Percentiles rank a stretch among this genome's conserved stretches.
Conservation (phyloP, 23 tunicate species). For the Styela plicata region DNA sequence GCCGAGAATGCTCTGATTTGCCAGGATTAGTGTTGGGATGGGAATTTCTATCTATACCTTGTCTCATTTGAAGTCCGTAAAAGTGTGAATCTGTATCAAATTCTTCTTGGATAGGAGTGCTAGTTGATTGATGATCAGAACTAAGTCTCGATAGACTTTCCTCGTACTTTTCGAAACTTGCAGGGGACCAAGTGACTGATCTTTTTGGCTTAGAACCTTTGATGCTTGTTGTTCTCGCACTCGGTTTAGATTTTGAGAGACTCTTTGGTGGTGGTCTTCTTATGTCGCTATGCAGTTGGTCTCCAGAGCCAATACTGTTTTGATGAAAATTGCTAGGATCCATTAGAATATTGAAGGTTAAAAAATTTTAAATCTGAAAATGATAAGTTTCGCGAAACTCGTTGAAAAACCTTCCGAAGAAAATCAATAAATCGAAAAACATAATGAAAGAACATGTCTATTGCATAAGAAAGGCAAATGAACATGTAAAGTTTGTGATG, state of each 20-base stretch:
- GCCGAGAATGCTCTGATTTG: conserved; percentile 46
- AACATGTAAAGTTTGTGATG: too few species aligned
- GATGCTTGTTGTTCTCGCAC: not conserved
- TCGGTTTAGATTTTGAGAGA: not conserved
- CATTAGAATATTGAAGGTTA: too few species aligned
- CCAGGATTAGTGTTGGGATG: not conserved
- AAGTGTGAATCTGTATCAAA: not conserved
- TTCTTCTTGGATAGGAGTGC: not conserved
- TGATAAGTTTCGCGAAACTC: too few species aligned
- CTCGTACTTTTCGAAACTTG: not conserved
- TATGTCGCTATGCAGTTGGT: not conserved
- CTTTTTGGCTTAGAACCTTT: not conserved
- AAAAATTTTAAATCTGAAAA: too few species aligned
- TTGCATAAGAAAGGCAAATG: too few species aligned
- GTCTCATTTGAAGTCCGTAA: not conserved
- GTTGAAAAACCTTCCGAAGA: too few species aligned
- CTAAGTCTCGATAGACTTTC: not conserved
- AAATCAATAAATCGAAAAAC: too few species aligned
- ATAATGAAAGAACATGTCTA: too few species aligned
- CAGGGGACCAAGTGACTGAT: not conserved
- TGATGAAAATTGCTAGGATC: not conserved
- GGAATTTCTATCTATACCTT: not conserved
- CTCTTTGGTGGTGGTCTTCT: not conserved
- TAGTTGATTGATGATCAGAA: not conserved
- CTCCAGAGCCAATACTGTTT: not conserved